These are phyloP conservation scores for Arothron firmamentum DNA, from an alignment of 2,113 vertebrate species.

Conservation along the genomic window DNA sequence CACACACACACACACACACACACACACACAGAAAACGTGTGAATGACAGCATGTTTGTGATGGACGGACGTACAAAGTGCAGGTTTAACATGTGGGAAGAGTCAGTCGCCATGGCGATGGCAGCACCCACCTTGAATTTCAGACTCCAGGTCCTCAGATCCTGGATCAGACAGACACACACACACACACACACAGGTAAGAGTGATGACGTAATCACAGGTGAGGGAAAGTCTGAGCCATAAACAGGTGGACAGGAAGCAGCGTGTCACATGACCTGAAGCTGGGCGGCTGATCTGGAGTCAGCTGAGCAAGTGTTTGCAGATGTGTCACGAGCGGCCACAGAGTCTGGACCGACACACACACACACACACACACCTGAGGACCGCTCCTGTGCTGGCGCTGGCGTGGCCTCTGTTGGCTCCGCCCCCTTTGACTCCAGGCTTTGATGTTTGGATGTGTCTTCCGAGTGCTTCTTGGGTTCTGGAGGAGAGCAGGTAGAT, in stretches of 20 bases:
- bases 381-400: background rate
- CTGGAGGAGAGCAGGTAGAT: background rate
- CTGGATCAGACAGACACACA: conserved; percentile 36
- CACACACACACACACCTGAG: conserved; percentile 35
- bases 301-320: too few relatives aligned
- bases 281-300: too few relatives aligned
- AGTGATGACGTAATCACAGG: too few relatives aligned
- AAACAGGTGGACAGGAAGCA: too few relatives aligned
- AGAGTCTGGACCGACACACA: background rate
- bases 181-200: conserved; percentile 18
- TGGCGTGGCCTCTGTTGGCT: background rate
- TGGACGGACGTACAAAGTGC: background rate
- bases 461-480: background rate
- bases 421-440: background rate
- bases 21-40: too few relatives aligned
- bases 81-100: background rate
- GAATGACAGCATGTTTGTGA: too few relatives aligned
- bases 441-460: conserved; percentile 5
- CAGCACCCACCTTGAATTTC: conserved; percentile 64
- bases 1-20: too few relatives aligned
- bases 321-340: too few relatives aligned
- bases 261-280: too few relatives aligned
- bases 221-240: too few relatives aligned
- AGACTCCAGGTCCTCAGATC: conserved; percentile 58
- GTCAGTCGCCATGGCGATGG: conserved; percentile 9